Evolutionary conservation across 2,113 vertebrate genomes (phyloP), one percentile per base, ranked within the genome.

Genomic region (Mola mola): DNA sequence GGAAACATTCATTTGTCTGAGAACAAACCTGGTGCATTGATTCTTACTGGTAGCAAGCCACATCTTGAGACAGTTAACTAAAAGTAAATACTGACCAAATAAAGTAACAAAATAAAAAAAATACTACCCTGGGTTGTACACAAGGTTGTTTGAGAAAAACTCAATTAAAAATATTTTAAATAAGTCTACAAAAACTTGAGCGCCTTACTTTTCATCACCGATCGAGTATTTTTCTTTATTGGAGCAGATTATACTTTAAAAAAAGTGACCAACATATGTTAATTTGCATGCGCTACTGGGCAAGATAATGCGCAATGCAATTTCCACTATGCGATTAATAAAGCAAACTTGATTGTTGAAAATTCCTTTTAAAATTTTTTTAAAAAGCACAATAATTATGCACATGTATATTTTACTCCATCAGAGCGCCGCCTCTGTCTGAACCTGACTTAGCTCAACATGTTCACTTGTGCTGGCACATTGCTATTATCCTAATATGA

Each of bases 401-500:
- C 13, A n/a, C n/a, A n/a, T n/a, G n/a, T 12, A 31, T 24, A 71
- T 58, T 65, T 41, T 8, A 46, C 36, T 37, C 47, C 26, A 38
- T 22, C 8, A 17, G 5, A 19, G 37, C 10, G 10, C 26, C 64
- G 63, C 36, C 10, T 24, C 8, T 31, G 5, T 36, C 19, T 49
- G 17, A 51, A 36, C 20, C 16, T 11, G 26, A 21, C 36, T 41
- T 40, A 37, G 58, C 28, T 59, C 38, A 20, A 22, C 61, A 67
- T 62, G 44, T 56, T 76, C 28, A 72, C 61, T 78, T 72, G 49
- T 46, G 41, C 64, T 75, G 51, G 71, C 60, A 80, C 56, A 82
- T 82, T 69, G 75, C 66, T 20, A 71, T 81, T 59, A 38, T 72
- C 40, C 48, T 67, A 75, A 80, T 68, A 60, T 12, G 37, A 79